Base-by-base conservation (phyloP, 2,888 invertebrate species). In the Cerastis rubricosa region DNA sequence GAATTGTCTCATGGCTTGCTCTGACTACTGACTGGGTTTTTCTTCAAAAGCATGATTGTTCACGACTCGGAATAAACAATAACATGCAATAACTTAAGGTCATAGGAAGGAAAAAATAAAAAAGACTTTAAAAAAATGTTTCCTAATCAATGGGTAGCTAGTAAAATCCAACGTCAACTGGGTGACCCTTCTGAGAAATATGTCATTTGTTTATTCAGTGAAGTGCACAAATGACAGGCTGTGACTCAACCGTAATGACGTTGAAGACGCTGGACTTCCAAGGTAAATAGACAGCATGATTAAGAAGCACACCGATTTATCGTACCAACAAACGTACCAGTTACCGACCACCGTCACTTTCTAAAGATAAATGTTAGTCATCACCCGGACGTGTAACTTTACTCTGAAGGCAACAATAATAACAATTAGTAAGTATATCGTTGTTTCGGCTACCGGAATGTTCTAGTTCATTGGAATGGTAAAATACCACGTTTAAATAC, bases 201-300 rank as follows among this genome's bases (percentile, higher is more conserved):
- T 91, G 91, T 91, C 90, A 89, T 92, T 91, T 91, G 90, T 89
- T 81, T 88, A 90, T 92, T 91, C 90, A 90, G 85, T 90, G 88
- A 90, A 89, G 87, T 93, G 91, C 92, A 93, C 90, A 89, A 91
- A 90, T 88, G 89, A 89, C 87, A 81, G 84, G 79, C 87, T 89
- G 90, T 96, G 96, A 95, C 90, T 95, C 95, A 95, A 90, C 90
- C 74, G 78, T 91, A 92, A 94, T 93, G 93, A 94, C 93, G 93
- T 89, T 90, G 85, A 86, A 89, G 85, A 89, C 89, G 88, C 91
- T 93, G 90, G 89, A 89, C 89, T 90, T 89, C 90, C 90, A 93
- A 94, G 92, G 92, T 92, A 94, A 94, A 93, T 89, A 93, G 88
- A 89, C 89, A 88, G 71, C 76, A 90, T 88, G 89, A 91, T 91